Conservation (phyloP, 1,140 invertebrate genomes). For the Luehdorfia chinensis region DNA sequence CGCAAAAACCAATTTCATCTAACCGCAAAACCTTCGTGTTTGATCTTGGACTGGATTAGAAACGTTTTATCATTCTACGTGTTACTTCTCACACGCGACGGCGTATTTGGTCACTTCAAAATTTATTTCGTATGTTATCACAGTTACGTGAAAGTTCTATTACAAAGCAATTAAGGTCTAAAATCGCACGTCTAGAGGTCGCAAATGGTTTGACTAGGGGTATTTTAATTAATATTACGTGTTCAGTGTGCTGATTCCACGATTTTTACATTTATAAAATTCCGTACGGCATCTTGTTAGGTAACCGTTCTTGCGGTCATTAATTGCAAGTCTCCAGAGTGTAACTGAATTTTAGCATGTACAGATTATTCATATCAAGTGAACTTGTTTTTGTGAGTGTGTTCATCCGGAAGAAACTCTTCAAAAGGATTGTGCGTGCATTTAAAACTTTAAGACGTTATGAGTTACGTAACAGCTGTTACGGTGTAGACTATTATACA, state of each 20-base stretch:
- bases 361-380: too few relatives aligned
- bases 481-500: too few relatives aligned
- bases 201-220: background rate
- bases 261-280: background rate
- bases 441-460: too few relatives aligned
- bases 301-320: slow-evolving; percentile 8
- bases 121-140: slow-evolving; percentile 20
- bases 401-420: too few relatives aligned
- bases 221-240: slow-evolving; percentile 20
- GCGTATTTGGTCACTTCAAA: slow-evolving; percentile 15
- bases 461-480: too few relatives aligned
- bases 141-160: slow-evolving; percentile 8
- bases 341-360: background rate
- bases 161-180: slow-evolving; percentile 11
- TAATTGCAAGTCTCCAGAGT: background rate
- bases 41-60: slow-evolving; percentile 1
- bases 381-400: too few relatives aligned
- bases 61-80: background rate
- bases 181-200: slow-evolving; percentile 4
- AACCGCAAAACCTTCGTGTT: background rate
- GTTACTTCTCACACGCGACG: background rate
- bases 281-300: slow-evolving; percentile 1
- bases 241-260: background rate
- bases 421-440: too few relatives aligned
- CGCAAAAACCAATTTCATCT: slow-evolving; percentile 5